Conservation (phyloP, 35 echinoderm and acorn worm species). For the Anneissia japonica region DNA sequence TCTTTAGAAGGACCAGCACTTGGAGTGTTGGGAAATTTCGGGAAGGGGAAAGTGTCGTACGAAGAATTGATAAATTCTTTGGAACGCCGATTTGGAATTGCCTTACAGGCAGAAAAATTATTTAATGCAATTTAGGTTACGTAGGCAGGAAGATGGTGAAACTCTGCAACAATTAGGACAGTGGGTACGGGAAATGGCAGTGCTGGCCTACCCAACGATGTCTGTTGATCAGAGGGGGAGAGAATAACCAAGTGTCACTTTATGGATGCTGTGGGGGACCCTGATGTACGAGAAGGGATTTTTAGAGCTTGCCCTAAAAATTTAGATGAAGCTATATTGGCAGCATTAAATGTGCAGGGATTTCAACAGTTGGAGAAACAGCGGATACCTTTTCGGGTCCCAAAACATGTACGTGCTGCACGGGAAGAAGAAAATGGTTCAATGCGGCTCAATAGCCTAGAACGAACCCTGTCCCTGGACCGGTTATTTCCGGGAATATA, state of each 20-base stretch:
- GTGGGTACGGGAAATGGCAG: conserved; percentile 16
- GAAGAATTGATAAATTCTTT: conserved; percentile 2
- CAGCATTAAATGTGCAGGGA: conserved; percentile 7
- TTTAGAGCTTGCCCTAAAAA: conserved; percentile 23
- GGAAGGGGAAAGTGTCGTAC: neutral
- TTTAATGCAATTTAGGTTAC: conserved; percentile 11
- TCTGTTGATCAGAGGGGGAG: conserved; percentile 19
- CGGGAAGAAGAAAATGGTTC: neutral
- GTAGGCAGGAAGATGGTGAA: too few species aligned
- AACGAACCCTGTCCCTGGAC: too few species aligned
- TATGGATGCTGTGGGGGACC: conserved; percentile 12
- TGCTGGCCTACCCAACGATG: conserved; percentile 26
- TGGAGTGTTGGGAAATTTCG: neutral
- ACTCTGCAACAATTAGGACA: conserved; percentile 33
- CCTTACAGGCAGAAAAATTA: conserved; percentile 33
- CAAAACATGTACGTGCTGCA: neutral
- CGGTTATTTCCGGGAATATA: too few species aligned
- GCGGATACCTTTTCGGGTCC: too few species aligned
- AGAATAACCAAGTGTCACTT: conserved; percentile 28
- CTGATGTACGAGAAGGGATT: conserved; percentile 6
- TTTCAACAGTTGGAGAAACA: conserved; percentile 4
- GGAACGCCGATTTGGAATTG: conserved; percentile 5
- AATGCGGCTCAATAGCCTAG: too few species aligned
- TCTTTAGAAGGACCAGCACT: conserved; percentile 18
- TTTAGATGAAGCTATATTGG: conserved; percentile 40